These are phyloP conservation scores for Strigops habroptila DNA, from an alignment of 2,113 vertebrate species.

Conservation along the genomic window DNA sequence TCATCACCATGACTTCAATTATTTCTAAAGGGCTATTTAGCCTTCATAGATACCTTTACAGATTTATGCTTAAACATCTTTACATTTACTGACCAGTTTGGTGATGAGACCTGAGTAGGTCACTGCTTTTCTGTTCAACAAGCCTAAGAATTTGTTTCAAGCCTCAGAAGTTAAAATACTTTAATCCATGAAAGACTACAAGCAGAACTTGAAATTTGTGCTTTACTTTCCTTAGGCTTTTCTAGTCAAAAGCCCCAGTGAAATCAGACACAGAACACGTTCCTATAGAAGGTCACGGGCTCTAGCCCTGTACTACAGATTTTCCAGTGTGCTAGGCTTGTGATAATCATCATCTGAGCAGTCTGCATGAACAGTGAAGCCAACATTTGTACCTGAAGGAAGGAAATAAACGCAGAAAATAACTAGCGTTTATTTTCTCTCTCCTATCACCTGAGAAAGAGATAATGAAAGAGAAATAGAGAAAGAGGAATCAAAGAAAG, in stretches of 20 bases:
- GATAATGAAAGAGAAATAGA: not conserved
- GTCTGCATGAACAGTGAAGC: not conserved
- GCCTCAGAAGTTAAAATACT: not conserved
- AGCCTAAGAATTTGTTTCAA: not conserved
- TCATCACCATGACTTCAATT: not conserved
- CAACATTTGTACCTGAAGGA: not conserved
- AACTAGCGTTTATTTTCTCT: not conserved
- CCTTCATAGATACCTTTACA: not conserved
- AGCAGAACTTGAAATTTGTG: not conserved
- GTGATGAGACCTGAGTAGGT: not conserved
- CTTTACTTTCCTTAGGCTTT: not conserved
- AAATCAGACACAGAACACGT: not conserved
- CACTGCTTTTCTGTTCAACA: not conserved
- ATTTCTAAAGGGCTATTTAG: not conserved
- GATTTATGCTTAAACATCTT: not conserved
- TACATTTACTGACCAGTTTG: not conserved
- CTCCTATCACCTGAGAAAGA: not conserved
- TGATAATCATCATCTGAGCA: not conserved
- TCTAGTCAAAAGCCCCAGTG: not conserved
- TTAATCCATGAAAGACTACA: not conserved
- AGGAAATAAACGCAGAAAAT: not conserved
- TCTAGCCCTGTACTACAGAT: not conserved
- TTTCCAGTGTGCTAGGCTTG: not conserved
- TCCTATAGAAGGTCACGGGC: not conserved
- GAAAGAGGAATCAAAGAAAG: not conserved